A percentile compares a stretch with the other conserved stretches of the same genome.
These are phyloP conservation scores for Peromyscus nudipes DNA, from an alignment of 2,797 vertebrate genomes.

Conservation along the genomic window DNA sequence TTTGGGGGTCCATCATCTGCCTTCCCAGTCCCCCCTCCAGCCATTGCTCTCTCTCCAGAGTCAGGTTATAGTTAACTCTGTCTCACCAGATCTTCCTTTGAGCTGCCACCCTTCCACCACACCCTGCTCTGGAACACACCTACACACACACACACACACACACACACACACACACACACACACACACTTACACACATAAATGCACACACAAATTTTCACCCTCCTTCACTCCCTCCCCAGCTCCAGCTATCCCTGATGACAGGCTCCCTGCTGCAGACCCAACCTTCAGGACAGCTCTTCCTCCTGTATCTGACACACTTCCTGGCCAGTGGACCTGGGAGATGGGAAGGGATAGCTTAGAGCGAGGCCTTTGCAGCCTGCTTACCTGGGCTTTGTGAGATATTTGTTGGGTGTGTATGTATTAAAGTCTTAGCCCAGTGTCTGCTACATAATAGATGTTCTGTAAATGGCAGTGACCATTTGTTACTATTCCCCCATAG, in stretches of 20 bases:
- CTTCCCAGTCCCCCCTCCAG: accelerated
- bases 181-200: background rate
- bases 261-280: background rate
- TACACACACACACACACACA: background rate
- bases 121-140: background rate
- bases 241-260: background rate
- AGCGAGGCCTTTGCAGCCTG: background rate
- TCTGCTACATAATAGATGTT: background rate
- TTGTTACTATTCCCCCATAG: background rate
- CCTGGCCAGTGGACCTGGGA: background rate
- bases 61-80: background rate
- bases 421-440: background rate
- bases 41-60: background rate
- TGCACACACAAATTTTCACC: background rate
- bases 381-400: background rate
- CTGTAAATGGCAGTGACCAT: background rate
- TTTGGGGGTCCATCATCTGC: background rate
- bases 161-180: background rate
- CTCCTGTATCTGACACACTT: accelerated
- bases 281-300: background rate
- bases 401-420: too few relatives aligned
- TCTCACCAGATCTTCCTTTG: background rate
- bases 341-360: background rate
- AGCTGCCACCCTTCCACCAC: background rate
- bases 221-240: background rate